Evolutionary conservation across 2,113 vertebrate genomes (phyloP).

Genomic region (Nyctereutes procyonoides): DNA sequence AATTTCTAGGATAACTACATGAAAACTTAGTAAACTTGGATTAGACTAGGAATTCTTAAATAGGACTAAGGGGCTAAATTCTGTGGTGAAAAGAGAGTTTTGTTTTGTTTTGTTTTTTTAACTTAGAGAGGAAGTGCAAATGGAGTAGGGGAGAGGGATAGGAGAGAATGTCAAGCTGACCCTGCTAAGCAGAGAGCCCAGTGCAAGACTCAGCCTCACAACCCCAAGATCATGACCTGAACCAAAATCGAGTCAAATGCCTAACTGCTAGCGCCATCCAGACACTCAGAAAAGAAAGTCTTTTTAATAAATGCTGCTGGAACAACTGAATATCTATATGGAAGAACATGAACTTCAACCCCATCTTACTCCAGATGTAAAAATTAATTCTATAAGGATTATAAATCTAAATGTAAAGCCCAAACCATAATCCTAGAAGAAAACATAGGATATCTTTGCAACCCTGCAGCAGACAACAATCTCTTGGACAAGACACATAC

Average conservation of each 20-base stretch:
- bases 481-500: background rate
- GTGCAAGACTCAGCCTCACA: background rate
- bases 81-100: background rate
- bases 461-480: background rate
- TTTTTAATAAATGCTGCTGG: background rate
- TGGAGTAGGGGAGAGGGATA: background rate
- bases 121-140: background rate
- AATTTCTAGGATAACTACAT: slow-evolving; percentile 1
- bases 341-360: background rate
- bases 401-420: background rate
- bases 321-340: background rate
- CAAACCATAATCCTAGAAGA: background rate
- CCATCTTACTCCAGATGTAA: background rate
- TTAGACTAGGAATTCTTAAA: background rate
- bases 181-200: background rate
- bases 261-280: too few relatives aligned
- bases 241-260: background rate
- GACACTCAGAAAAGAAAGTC: background rate
- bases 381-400: background rate
- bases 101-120: too few relatives aligned
- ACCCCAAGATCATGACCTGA: background rate
- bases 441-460: slow-evolving; percentile 2
- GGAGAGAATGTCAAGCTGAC: background rate
- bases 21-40: background rate
- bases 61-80: background rate